Conservation (phyloP, 92 coral and sea anemone species). For the Umimayanthus kanabou region DNA sequence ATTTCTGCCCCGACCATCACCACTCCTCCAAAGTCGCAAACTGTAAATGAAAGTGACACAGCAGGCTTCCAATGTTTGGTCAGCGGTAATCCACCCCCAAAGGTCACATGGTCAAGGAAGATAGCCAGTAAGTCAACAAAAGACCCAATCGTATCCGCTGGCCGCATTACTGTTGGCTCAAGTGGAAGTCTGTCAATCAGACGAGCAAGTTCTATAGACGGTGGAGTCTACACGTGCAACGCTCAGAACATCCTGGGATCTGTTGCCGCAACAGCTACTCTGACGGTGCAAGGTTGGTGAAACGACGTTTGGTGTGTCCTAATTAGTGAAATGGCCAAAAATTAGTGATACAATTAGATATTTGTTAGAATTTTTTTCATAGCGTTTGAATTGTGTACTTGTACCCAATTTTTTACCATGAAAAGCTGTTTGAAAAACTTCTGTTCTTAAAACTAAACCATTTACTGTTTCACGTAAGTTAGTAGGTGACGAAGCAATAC, state of each 20-base stretch:
- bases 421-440: too few relatives aligned
- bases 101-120: slow-evolving; percentile 67
- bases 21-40: slow-evolving; percentile 48
- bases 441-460: too few relatives aligned
- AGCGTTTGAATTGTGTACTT: not conserved
- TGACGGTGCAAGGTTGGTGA: slow-evolving; percentile 64
- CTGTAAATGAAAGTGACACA: slow-evolving; percentile 53
- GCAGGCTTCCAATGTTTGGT: slow-evolving; percentile 63
- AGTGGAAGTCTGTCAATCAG: slow-evolving; percentile 50
- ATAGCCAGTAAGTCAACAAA: slow-evolving; percentile 6
- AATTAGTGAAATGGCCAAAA: not conserved
- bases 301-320: too few relatives aligned
- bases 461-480: too few relatives aligned
- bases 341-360: not conserved
- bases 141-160: slow-evolving; percentile 1
- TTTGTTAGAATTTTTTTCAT: too few relatives aligned
- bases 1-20: slow-evolving; percentile 63
- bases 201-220: slow-evolving; percentile 49
- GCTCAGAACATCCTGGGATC: slow-evolving; percentile 63
- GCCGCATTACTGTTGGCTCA: slow-evolving; percentile 6
- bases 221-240: slow-evolving; percentile 57
- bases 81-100: slow-evolving; percentile 68
- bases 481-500: too few relatives aligned
- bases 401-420: not conserved
- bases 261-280: slow-evolving; percentile 42